A percentile compares a stretch with the other conserved stretches of the same genome.
These are phyloP conservation scores for Bombus soroeensis DNA, from an alignment of 1,140 invertebrate species.

Conservation along the genomic window DNA sequence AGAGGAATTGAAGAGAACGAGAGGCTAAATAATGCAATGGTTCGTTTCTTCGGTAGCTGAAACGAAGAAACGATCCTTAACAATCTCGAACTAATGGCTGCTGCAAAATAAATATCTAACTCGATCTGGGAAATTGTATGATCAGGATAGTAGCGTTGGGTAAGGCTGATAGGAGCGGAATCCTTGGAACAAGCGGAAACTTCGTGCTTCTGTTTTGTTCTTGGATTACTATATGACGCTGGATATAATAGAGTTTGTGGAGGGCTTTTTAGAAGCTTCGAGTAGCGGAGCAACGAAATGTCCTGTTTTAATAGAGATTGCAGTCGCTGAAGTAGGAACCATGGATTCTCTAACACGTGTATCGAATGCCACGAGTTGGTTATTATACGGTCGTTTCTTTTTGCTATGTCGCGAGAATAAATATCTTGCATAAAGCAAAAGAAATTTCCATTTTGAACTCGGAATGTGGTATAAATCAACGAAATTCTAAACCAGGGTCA, in stretches of 20 bases:
- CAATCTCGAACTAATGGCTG: slow-evolving; percentile 37
- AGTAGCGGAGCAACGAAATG: background rate
- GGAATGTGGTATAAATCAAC: background rate
- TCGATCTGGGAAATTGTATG: background rate
- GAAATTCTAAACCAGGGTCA: background rate
- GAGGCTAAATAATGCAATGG: slow-evolving; percentile 24
- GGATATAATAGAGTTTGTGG: background rate
- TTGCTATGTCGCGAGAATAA: too few species aligned
- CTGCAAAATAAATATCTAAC: slow-evolving; percentile 25
- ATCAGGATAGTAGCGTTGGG: background rate
- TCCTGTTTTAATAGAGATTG: slow-evolving; percentile 18
- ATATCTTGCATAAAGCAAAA: background rate
- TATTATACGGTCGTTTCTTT: background rate
- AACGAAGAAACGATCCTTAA: slow-evolving; percentile 18
- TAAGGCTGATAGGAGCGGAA: background rate
- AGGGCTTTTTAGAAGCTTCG: slow-evolving; percentile 1
- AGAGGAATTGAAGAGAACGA: background rate
- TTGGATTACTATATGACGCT: slow-evolving; percentile 1
- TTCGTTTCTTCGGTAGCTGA: slow-evolving; percentile 22
- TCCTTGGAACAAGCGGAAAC: background rate
- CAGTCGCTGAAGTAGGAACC: background rate
- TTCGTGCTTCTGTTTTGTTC: background rate
- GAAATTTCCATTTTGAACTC: background rate
- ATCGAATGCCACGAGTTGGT: background rate
- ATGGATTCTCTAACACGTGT: background rate